Evolutionary conservation across 2,797 vertebrate genomes (phyloP).

Genomic region (Thamnophis elegans): DNA sequence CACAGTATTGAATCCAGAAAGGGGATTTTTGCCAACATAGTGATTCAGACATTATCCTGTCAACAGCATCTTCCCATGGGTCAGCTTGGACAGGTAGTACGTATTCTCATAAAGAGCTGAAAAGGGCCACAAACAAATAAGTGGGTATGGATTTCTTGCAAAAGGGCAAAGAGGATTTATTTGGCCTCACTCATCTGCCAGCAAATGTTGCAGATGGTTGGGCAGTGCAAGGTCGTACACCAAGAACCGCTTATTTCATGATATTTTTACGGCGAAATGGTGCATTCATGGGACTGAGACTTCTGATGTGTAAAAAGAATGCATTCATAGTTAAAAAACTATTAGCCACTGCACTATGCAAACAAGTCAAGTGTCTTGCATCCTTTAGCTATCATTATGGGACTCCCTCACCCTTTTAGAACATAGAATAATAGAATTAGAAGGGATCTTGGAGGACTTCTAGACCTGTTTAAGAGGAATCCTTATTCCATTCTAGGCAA

Average conservation of each 20-base stretch:
- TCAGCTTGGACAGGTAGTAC: neutral
- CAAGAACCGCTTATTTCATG: neutral
- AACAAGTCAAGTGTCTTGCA: neutral
- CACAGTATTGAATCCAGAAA: neutral
- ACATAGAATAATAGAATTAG: neutral
- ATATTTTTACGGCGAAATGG: neutral
- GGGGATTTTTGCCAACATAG: neutral
- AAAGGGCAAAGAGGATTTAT: neutral
- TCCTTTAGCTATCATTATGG: neutral
- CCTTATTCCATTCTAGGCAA: neutral
- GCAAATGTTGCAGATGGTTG: neutral
- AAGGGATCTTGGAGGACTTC: neutral
- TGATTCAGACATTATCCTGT: neutral
- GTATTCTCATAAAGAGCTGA: neutral
- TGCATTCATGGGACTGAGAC: neutral
- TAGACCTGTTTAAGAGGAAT: neutral
- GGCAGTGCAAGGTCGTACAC: neutral
- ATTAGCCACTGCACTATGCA: neutral
- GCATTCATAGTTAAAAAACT: neutral
- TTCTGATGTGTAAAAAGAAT: neutral
- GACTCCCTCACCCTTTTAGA: neutral
- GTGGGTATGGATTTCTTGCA: neutral
- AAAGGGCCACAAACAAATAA: neutral
- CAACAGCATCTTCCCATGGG: neutral
- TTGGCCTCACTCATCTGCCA: neutral